Evolutionary conservation across 2,113 vertebrate genomes (phyloP), one percentile per base, ranked within the genome.

Genomic region (Sula dactylatra): DNA sequence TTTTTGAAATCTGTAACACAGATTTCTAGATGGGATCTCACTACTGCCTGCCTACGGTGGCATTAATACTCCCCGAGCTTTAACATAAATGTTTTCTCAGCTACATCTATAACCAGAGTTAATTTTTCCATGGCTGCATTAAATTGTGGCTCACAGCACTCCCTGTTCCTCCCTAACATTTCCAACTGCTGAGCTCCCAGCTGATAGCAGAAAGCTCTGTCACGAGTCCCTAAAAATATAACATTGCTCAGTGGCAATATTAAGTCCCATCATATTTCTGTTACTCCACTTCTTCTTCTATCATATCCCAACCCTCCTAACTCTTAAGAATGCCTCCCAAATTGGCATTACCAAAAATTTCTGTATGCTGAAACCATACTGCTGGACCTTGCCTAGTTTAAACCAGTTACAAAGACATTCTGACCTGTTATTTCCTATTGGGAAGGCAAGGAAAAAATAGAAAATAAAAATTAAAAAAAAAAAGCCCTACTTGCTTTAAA

Each of bases 201-300:
- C 85, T 94, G 92, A 96, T 92, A 90, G 90, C 82, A 93, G 58
- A 96, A 92, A 96, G 71, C 82, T 86, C 55, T 71, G 54, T 93
- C 95, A 96, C 9, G 4, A 92, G 93, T 90, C 92, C 79, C 96
- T 96, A 97, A 94, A 96, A 96, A 96, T 93, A 95, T 6, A 88
- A 83, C 85, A 86, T 66, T 81, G 92, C 88, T 96, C 93, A 92
- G 65, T 6, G 27, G 66, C 82, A 94, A 40, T 74, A 81, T 70
- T 67, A 93, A 94, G 50, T 88, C 58, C 55, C 85, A 70, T 62
- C 87, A 47, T 45, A 69, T 38, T 86, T 78, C 69, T 90, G 49
- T 38, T 90, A 93, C 64, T 88, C 42, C 50, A 55, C 17, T 90
- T 93, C 74, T 88, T 91, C 61, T 42, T 82, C 40, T 77, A 16